Evolutionary conservation across 2,888 invertebrate species (phyloP), one percentile per base, ranked within the genome.

Genomic region (Anodontia alba): DNA sequence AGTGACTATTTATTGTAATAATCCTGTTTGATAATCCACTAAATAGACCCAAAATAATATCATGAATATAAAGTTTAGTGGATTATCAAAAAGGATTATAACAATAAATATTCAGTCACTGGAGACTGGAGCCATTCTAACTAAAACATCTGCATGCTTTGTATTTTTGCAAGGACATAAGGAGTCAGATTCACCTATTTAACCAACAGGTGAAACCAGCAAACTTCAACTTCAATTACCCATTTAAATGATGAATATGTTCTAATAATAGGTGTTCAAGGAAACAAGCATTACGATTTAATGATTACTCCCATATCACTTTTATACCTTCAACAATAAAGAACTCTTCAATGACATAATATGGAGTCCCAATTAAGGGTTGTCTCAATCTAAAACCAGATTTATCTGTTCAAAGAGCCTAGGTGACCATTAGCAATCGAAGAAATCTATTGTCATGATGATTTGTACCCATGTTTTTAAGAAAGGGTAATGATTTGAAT

Each of bases 361-460:
- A 26, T n/a, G 3, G 43, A 43, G 23, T 49, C 72, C n/a, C 66
- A n/a, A 77, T 72, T 72, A 73, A 46, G 62, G 72, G 49, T 15
- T 67, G 51, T 26, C 26, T 36, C 70, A 72, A 43, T 33, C 29
- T 7, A 31, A n/a, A 38, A 43, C 49, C 78, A 67, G 78, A 78
- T 78, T 78, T 68, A 78, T 69, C 67, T 66, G 68, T 62, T 68
- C 38, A 62, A 72, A 73, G 3, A 31, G 66, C 26, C 38, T 38
- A 67, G 77, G 67, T 78, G 72, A 78, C 67, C 77, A 78, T 78
- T 73, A 69, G 20, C 62, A 33, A 62, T 46, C 46, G 46, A 46
- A 12, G 2, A 46, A 8, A 1, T 29, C 33, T 33, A 62, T 62
- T 62, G 62, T 62, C 33, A 12, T 29, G 10, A 10, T 5, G 23